Evolutionary conservation across 2,797 vertebrate genomes (phyloP), one percentile per base, ranked within the genome.

Genomic region (Smutsia gigantea): DNA sequence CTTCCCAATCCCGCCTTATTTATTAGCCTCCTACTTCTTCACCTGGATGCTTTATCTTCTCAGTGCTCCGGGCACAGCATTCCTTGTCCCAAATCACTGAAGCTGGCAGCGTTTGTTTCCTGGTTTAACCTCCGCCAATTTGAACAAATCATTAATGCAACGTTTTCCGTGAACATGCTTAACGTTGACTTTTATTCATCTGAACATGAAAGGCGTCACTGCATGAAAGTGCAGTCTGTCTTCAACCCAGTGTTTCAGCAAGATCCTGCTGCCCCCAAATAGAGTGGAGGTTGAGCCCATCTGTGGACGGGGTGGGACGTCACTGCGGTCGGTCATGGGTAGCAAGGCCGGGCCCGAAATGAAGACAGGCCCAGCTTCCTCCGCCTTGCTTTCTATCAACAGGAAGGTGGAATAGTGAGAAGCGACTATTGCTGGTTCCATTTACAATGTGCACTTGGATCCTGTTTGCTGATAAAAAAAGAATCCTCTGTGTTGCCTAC

Each of bases 141-240:
- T 87, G 94, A 95, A 94, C 92, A 64, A 64, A 93, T 27, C 71
- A 55, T 55, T 81, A 93, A 84, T 68, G 34, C 34, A 21, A 2
- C 75, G 31, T 90, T 94, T 87, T 78, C 42, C 37, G 84, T 55
- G 57, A 96, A 78, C 61, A 39, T 74, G 59, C 59, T 69, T 92
- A 95, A 77, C 0, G 0, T 69, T 53, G 61, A 29, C 92, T 87
- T 81, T 87, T 59, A 79, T 71, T 94, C 77, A 72, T 72, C 46
- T 31, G 86, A 91, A 89, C 0, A 1, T 31, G 37, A 55, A 92
- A 89, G 49, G 69, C 68, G 61, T 66, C 2, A 4, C 31, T 55
- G 34, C 37, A 4, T 21, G 23, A 39, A 88, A 49, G 59, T 64
- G 11, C 59, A 77, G 0, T 79, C 53, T 88, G 57, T 93, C 74